Percentiles rank a stretch among this genome's conserved stretches.
phyloP scores from a whole-genome alignment of 2,113 vertebrate genomes.

The Cyphomyrus plagiostoma region DNA sequence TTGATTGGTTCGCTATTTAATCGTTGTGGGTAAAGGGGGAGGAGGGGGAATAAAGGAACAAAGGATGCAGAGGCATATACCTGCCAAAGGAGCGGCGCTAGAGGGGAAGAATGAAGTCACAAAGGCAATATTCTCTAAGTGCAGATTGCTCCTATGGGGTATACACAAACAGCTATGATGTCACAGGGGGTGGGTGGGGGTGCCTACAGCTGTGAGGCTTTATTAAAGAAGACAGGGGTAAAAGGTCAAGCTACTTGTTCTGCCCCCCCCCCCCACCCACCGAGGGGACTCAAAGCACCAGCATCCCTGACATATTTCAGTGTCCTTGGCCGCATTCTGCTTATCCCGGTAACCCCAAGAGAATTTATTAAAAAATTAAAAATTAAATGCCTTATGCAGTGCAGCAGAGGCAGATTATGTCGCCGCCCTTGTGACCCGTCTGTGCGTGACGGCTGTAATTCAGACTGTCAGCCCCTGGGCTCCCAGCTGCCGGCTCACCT shows the following conservation, averaged over 20 bases:
- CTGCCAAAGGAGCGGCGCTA: not conserved
- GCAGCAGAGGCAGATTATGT: not conserved
- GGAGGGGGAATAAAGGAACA: not conserved
- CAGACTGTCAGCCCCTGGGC: not conserved
- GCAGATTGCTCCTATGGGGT: not conserved
- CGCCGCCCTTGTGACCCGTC: not conserved
- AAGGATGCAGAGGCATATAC: not conserved
- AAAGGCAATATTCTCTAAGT: not conserved
- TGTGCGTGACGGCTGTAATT: not conserved
- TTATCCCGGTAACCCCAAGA: not conserved
- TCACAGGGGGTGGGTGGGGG: not conserved
- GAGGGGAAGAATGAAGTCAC: not conserved
- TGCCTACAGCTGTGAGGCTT: not conserved
- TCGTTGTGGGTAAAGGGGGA: not conserved
- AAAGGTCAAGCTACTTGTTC: not conserved
- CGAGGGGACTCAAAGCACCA: not conserved
- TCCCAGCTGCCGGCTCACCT: conserved; percentile 59
- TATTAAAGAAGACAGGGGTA: not conserved
- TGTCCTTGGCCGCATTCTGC: not conserved
- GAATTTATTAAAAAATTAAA: not conserved
- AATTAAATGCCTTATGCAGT: not conserved
- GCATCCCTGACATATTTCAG: not conserved
- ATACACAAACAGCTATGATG: not conserved
- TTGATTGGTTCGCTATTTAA: not conserved
- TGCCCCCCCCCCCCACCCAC: not conserved